Base-by-base conservation (phyloP, 1,140 invertebrate genomes). In the Marisa cornuarietis region DNA sequence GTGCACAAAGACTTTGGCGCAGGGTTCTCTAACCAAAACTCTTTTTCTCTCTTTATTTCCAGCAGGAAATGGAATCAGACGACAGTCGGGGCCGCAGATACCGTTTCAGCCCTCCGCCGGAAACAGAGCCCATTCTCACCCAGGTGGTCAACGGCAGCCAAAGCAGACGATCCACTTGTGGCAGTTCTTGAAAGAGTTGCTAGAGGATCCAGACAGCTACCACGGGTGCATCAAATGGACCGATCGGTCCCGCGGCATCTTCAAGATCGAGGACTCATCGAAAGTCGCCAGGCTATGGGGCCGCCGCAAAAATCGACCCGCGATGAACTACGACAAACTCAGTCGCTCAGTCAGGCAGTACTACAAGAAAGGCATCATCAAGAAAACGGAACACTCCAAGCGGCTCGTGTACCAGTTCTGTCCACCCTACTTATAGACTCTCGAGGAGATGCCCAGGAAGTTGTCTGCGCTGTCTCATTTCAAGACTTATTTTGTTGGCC, bases 311-410 rank as follows among this genome's bases (percentile, higher is more conserved):
- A 99, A 99, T 92, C 93, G 98, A 20, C 97, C 98, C 0, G 97
- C 97, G 7, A 99, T 99, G 98, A 99, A 99, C 92, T 99, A 99
- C 92, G 98, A 99, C 93, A 99, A 99, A 90, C 92, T 99, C 58
- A 98, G 97, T 78, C 94, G 98, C 68, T 99, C 97, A 82, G 98
- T 99, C 84, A 93, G 98, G 24, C 98, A 99, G 91, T 99, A 99
- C 92, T 99, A 99, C 93, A 99, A 99, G 91, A 99, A 99, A 91
- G 97, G 97, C 68, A 99, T 99, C 91, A 99, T 99, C 96, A 98
- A 98, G 93, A 99, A 99, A 91, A 99, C 98, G 7, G 97, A 98
- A 88, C 93, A 98, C 63, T 98, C 97, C 80, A 98, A 99, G 92
- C 94, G 98, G 88, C 93, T 99, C 81, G 98, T 99, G 71, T 99